Evolutionary conservation across 2,113 vertebrate species (phyloP).

Genomic region (Lophius piscatorius): DNA sequence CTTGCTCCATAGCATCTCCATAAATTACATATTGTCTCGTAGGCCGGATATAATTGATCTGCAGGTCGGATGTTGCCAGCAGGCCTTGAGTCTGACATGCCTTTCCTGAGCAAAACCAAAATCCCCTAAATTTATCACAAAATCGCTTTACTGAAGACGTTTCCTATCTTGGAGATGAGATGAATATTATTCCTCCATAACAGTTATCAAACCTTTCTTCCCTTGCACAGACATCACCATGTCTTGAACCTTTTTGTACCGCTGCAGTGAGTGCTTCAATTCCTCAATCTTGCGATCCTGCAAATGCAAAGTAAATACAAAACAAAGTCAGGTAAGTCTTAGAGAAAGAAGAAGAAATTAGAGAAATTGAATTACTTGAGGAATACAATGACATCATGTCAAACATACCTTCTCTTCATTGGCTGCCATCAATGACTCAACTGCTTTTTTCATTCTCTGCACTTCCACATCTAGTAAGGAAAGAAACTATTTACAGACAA

Average conservation of each 20-base stretch:
- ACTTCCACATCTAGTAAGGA: constrained; percentile 89
- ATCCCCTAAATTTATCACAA: too few species aligned
- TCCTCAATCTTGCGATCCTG: constrained; percentile 98
- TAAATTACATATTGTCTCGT: too few species aligned
- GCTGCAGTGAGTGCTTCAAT: constrained; percentile 88
- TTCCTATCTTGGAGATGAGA: too few species aligned
- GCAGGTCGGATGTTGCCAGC: too few species aligned
- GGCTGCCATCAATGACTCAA: constrained; percentile 94
- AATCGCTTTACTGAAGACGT: too few species aligned
- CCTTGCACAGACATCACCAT: constrained; percentile 88
- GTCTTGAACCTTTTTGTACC: constrained; percentile 96
- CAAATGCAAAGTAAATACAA: not conserved
- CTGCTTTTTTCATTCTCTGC: constrained; percentile 95
- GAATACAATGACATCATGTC: not conserved
- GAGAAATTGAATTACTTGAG: not conserved
- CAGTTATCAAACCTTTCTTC: constrained; percentile 84
- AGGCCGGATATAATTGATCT: too few species aligned
- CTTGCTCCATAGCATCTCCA: too few species aligned
- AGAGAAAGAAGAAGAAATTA: not conserved
- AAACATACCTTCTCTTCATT: constrained; percentile 84
- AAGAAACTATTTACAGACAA: not conserved
- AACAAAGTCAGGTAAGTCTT: not conserved
- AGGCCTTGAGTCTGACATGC: too few species aligned
- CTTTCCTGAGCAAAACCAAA: too few species aligned
- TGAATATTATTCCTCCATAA: too few species aligned